Evolutionary conservation across 2,888 invertebrate genomes (phyloP).

Genomic region (Bombylius major): DNA sequence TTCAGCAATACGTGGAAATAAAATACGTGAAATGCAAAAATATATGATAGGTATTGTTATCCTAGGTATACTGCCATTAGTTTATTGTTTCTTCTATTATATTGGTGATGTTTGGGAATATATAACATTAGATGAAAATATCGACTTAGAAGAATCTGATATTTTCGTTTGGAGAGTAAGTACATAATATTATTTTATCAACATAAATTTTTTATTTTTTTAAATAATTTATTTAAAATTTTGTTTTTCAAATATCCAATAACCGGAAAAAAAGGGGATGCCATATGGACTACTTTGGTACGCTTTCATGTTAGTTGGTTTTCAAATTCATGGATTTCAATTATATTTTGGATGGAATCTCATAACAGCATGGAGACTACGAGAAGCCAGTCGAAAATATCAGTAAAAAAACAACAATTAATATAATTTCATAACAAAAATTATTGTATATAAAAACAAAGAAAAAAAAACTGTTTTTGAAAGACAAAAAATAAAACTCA

Average conservation of each 20-base stretch:
- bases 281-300: constrained; percentile 90
- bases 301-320: constrained; percentile 71
- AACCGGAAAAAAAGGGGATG: constrained; percentile 50
- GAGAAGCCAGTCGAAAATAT: constrained; percentile 54
- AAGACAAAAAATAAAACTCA: background rate
- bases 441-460: no score
- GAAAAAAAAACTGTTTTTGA: background rate
- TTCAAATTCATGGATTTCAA: constrained; percentile 82
- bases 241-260: background rate
- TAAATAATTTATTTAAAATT: constrained; percentile 8
- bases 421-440: no score
- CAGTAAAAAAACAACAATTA: constrained; percentile 39
- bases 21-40: constrained; percentile 57
- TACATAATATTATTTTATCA: constrained; percentile 5
- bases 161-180: constrained; percentile 73
- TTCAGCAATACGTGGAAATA: constrained; percentile 75
- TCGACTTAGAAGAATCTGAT: constrained; percentile 50
- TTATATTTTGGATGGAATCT: constrained; percentile 73
- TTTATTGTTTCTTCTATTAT: constrained; percentile 72
- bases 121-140: constrained; percentile 42
- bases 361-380: constrained; percentile 68
- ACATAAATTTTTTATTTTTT: background rate
- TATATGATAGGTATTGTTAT: constrained; percentile 68
- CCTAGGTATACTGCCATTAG: constrained; percentile 68
- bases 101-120: constrained; percentile 75